phyloP scores from a whole-genome alignment of 1,140 invertebrate species.

The Periplaneta americana region DNA sequence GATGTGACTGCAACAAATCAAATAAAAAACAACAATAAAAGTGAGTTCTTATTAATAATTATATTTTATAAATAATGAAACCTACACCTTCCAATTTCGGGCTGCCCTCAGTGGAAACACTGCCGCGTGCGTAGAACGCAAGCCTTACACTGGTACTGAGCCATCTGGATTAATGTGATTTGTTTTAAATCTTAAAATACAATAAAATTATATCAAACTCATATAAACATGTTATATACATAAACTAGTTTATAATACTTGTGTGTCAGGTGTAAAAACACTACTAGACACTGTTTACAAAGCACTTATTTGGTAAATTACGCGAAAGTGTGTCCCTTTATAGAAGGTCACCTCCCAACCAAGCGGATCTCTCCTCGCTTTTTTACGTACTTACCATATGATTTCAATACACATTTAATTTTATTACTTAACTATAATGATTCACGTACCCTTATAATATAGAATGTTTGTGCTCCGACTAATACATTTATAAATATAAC shows the following conservation, averaged over 20 bases:
- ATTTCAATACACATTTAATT: background rate
- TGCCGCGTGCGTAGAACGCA: background rate
- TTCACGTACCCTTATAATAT: background rate
- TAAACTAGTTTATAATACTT: background rate
- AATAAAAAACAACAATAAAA: too few relatives aligned
- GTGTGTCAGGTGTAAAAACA: background rate
- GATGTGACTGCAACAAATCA: too few relatives aligned
- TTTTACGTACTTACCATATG: background rate
- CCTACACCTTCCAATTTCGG: background rate
- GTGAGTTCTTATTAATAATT: too few relatives aligned
- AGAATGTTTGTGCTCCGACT: background rate
- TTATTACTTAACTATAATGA: background rate
- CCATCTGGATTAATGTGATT: slow-evolving; percentile 2
- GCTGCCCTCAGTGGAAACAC: background rate
- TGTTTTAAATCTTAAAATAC: background rate
- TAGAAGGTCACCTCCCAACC: slow-evolving; percentile 14
- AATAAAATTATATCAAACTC: background rate
- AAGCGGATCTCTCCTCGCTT: slow-evolving; percentile 8
- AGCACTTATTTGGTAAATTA: background rate
- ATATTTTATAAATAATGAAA: too few relatives aligned
- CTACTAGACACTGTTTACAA: background rate
- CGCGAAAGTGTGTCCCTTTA: background rate
- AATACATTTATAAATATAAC: slow-evolving; percentile 1
- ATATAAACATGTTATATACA: background rate
- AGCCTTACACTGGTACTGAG: background rate